Conservation (phyloP, 2,888 invertebrate species). For the Ametastegia equiseti region DNA sequence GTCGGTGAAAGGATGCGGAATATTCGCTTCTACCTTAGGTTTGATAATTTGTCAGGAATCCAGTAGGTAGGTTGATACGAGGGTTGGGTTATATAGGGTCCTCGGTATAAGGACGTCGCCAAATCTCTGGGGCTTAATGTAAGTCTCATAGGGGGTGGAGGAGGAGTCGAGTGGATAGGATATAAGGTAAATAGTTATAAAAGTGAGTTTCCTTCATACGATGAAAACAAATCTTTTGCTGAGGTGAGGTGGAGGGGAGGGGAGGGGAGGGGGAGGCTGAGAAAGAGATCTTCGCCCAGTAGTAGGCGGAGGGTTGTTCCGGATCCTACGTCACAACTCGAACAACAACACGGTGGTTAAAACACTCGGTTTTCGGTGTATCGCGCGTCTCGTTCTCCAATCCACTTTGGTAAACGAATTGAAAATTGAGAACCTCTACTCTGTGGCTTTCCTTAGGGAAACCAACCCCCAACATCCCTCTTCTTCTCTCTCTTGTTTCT, state of each 20-base stretch:
- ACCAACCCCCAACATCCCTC: slow-evolving; percentile 32
- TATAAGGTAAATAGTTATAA: not conserved
- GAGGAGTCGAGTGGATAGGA: not conserved
- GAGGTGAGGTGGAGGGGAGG: no score
- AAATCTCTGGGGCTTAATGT: slow-evolving; percentile 14
- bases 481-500: slow-evolving; percentile 49
- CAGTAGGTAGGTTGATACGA: not conserved
- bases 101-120: not conserved
- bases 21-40: not conserved
- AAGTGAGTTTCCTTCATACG: not conserved
- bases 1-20: not conserved
- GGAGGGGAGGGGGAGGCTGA: no score
- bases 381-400: no score
- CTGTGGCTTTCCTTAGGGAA: slow-evolving; percentile 40
- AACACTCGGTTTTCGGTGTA: not conserved
- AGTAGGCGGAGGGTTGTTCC: not conserved
- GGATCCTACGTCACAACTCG: not conserved
- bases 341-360: not conserved
- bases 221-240: not conserved
- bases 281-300: no score
- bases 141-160: not conserved
- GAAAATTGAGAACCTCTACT: slow-evolving; percentile 45
- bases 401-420: not conserved
- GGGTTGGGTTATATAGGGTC: no score
- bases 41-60: not conserved